Evolutionary conservation across 2,888 invertebrate genomes (phyloP).

Genomic region (Phortica okadai): DNA sequence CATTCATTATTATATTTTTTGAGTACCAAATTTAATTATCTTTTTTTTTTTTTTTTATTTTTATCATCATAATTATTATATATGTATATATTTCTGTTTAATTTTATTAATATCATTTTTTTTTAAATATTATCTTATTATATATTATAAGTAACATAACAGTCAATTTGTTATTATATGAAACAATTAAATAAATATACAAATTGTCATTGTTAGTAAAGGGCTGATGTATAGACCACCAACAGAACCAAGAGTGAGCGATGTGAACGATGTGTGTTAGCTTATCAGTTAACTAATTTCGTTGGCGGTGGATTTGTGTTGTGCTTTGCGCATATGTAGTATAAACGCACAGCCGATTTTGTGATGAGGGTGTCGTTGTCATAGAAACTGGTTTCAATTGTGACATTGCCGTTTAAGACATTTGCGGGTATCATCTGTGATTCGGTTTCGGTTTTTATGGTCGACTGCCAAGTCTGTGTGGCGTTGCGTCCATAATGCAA

Average conservation of each 20-base stretch:
- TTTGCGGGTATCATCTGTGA: slow-evolving; percentile 99
- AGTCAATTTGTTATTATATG: too few species aligned
- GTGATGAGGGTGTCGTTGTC: slow-evolving; percentile 96
- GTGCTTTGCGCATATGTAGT: slow-evolving; percentile 85
- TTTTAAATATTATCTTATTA: too few species aligned
- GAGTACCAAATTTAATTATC: too few species aligned
- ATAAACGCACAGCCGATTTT: slow-evolving; percentile 95
- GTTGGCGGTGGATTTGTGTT: not conserved
- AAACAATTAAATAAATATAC: not conserved
- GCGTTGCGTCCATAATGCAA: slow-evolving; percentile 95
- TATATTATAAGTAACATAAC: too few species aligned
- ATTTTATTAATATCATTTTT: too few species aligned
- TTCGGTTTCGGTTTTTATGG: slow-evolving; percentile 99
- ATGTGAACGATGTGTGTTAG: not conserved
- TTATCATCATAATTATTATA: too few species aligned
- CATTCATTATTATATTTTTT: too few species aligned
- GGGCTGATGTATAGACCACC: not conserved
- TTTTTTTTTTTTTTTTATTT: too few species aligned
- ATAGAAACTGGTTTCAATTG: slow-evolving; percentile 97
- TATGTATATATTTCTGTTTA: too few species aligned
- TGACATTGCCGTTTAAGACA: slow-evolving; percentile 96
- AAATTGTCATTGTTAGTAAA: not conserved
- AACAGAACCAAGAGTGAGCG: not conserved
- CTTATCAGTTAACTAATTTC: not conserved
- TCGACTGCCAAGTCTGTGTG: slow-evolving; percentile 99